These are phyloP conservation scores for Lagocephalus sceleratus DNA, from an alignment of 2,797 vertebrate genomes.

Conservation along the genomic window DNA sequence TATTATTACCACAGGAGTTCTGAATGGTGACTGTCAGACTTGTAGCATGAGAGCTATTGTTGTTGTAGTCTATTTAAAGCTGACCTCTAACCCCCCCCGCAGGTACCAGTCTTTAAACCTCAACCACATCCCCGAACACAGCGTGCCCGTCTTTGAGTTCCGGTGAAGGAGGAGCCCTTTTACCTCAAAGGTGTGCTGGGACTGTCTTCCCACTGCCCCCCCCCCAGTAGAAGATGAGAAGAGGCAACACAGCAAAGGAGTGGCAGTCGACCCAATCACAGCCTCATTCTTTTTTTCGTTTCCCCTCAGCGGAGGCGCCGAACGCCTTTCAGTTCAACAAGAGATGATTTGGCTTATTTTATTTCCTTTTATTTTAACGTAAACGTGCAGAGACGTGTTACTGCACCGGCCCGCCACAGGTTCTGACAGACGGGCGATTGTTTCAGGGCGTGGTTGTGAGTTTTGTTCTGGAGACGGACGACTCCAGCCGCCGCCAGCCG, in stretches of 20 bases:
- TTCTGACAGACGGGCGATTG: conserved; percentile 2
- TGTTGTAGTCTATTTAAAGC: neutral
- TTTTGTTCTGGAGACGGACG: no score
- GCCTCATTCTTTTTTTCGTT: conserved; percentile 31
- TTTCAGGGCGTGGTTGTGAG: neutral
- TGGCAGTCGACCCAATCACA: conserved; percentile 17
- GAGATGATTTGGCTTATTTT: conserved; percentile 9
- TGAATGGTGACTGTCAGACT: conserved; percentile 83
- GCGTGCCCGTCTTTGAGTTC: conserved; percentile 95
- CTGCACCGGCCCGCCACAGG: conserved; percentile 1
- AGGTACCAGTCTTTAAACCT: conserved; percentile 99
- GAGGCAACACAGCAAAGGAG: conserved; percentile 9
- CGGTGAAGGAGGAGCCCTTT: conserved; percentile 81
- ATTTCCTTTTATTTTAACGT: conserved; percentile 17
- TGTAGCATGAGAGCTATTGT: neutral
- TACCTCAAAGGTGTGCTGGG: conserved; percentile 30
- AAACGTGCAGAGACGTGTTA: neutral
- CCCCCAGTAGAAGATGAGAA: no score
- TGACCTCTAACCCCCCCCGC: conserved; percentile 13
- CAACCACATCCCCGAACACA: conserved; percentile 90
- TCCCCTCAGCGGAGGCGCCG: conserved; percentile 16
- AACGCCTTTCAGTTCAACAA: conserved; percentile 24
- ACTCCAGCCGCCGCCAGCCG: no score
- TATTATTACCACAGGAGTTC: conserved; percentile 97
- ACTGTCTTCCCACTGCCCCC: conserved; percentile 17